These are phyloP conservation scores for Gallinago paraguaiae DNA, from an alignment of 2,113 vertebrate species.

Conservation along the genomic window DNA sequence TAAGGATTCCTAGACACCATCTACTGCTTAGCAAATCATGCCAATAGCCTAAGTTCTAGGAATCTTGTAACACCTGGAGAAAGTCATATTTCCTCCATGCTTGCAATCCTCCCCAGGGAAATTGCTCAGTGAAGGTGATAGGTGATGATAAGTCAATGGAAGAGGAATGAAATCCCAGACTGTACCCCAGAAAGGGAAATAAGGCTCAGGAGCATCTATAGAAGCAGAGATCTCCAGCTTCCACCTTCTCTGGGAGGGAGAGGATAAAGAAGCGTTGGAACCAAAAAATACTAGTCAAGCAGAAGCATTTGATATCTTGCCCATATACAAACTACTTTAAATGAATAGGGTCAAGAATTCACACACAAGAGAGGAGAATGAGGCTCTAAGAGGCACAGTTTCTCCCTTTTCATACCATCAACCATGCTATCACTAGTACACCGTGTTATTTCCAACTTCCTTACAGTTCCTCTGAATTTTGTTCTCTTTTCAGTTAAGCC, in stretches of 20 bases:
- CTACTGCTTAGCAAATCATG: neutral
- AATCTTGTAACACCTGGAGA: neutral
- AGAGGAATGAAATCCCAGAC: neutral
- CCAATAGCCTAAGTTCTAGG: neutral
- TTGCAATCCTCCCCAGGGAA: accelerated
- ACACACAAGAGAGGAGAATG: neutral
- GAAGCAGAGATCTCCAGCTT: neutral
- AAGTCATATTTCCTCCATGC: neutral
- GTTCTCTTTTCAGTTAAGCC: neutral
- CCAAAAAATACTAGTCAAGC: neutral
- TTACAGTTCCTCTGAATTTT: neutral
- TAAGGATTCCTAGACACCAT: neutral
- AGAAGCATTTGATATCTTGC: neutral
- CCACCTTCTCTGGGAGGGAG: neutral
- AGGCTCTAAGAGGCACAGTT: neutral
- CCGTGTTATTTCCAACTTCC: neutral
- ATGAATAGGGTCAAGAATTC: neutral
- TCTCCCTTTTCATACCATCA: neutral
- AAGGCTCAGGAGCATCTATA: neutral
- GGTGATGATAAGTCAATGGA: neutral
- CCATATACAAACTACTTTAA: neutral
- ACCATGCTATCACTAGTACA: neutral
- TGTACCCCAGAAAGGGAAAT: neutral
- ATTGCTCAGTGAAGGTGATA: neutral
- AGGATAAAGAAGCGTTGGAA: neutral